A percentile compares a stretch with the other conserved stretches of the same genome.
Evolutionary conservation across 2,113 vertebrate species (phyloP).

Genomic region (Platysternon megacephalum): DNA sequence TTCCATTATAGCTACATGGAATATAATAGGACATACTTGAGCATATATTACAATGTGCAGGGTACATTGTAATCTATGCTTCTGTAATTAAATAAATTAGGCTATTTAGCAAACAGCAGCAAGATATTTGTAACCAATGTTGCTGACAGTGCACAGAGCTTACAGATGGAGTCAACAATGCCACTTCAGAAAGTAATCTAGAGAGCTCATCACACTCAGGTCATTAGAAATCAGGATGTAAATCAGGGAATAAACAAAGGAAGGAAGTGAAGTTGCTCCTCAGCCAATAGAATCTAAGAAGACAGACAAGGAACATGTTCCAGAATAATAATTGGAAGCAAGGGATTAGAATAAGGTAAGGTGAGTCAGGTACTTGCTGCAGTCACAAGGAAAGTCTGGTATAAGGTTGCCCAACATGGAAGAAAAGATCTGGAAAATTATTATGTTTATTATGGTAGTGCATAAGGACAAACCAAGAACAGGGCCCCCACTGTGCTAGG

Average conservation of each 20-base stretch:
- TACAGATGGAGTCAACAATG: not conserved
- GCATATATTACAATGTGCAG: not conserved
- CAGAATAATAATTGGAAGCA: not conserved
- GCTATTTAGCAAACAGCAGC: not conserved
- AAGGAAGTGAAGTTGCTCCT: not conserved
- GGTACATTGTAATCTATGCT: not conserved
- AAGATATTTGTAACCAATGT: not conserved
- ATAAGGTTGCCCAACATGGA: fast-evolving
- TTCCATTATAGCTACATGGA: not conserved
- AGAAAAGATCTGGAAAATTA: not conserved
- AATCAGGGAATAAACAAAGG: not conserved
- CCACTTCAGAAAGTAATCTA: not conserved
- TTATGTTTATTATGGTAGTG: not conserved
- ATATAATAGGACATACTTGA: not conserved
- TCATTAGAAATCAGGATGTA: not conserved
- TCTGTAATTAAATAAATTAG: not conserved
- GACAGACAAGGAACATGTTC: not conserved
- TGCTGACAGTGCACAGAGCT: not conserved
- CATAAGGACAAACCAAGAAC: not conserved
- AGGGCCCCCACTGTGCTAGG: not conserved
- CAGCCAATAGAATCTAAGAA: not conserved
- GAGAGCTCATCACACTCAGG: not conserved
- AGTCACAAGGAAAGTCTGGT: not conserved
- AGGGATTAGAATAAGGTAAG: not conserved
- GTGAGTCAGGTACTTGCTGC: not conserved